These are phyloP conservation scores for Cephus rjabovi DNA, from an alignment of 2,888 invertebrate genomes.

Conservation along the genomic window DNA sequence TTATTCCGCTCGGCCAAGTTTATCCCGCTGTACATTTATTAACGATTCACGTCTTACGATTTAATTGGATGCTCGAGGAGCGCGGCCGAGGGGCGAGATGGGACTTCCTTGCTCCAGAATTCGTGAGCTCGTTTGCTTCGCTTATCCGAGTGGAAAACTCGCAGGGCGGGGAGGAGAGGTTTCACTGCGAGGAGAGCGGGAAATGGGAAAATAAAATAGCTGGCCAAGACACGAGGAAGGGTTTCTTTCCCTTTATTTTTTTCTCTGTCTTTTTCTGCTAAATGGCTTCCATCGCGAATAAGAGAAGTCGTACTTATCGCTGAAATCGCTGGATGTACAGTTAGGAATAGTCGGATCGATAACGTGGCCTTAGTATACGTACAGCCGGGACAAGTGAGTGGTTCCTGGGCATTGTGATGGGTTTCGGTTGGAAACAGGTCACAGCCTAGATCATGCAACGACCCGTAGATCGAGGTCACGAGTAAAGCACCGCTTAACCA, in stretches of 20 bases:
- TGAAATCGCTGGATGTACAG: not conserved
- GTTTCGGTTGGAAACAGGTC: constrained; percentile 23
- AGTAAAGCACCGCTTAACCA: constrained; percentile 21
- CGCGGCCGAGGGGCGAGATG: not conserved
- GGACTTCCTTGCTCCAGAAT: not conserved
- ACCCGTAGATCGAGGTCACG: constrained; percentile 29
- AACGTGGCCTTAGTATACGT: not conserved
- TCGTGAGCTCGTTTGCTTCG: not conserved
- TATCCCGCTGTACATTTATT: not conserved
- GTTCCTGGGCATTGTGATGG: constrained; percentile 10
- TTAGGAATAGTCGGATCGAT: not conserved
- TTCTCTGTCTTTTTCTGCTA: not conserved
- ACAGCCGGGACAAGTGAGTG: not conserved
- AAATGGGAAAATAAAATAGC: not conserved
- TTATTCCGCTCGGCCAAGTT: not conserved
- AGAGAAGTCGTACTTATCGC: not conserved
- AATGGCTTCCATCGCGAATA: not conserved
- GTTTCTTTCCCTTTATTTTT: not conserved
- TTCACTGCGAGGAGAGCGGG: not conserved
- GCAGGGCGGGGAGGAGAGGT: not conserved
- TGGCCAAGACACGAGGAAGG: not conserved
- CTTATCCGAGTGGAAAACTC: not conserved
- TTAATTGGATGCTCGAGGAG: not conserved
- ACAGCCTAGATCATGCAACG: constrained; percentile 31
- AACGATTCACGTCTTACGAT: not conserved